These are phyloP conservation scores for Sinocyclocheilus grahami DNA, from an alignment of 2,113 vertebrate genomes.

Conservation along the genomic window DNA sequence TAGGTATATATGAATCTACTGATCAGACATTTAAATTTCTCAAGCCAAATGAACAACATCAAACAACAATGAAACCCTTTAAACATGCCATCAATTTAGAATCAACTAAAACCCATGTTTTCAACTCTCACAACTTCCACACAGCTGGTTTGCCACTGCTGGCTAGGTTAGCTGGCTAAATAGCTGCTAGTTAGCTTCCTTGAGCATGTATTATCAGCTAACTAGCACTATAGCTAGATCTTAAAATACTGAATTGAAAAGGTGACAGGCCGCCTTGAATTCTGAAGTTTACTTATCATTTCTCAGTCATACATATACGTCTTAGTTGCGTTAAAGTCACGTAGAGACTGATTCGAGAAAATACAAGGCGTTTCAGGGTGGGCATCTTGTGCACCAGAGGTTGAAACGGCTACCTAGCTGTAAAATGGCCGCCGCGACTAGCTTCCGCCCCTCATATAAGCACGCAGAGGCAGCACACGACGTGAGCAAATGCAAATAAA, in stretches of 20 bases:
- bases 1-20: not conserved
- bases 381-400: conserved; percentile 59
- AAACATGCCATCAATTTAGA: not conserved
- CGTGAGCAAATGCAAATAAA: not conserved
- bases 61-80: not conserved
- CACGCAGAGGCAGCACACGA: conserved; percentile 39
- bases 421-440: conserved; percentile 80
- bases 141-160: conserved; percentile 68
- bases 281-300: not conserved
- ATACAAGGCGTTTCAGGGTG: conserved; percentile 43
- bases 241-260: not conserved
- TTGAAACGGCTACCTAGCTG: conserved; percentile 59
- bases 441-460: conserved; percentile 74
- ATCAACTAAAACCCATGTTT: not conserved
- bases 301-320: not conserved
- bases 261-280: not conserved
- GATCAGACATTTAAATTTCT: not conserved
- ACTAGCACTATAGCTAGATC: conserved; percentile 40
- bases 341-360: not conserved
- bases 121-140: not conserved
- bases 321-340: too few species aligned
- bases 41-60: not conserved
- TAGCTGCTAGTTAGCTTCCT: conserved; percentile 68
- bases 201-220: conserved; percentile 51
- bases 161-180: conserved; percentile 75